These are phyloP conservation scores for Drosophila nigromelanica DNA, from an alignment of 1,140 invertebrate genomes.

Conservation along the genomic window DNA sequence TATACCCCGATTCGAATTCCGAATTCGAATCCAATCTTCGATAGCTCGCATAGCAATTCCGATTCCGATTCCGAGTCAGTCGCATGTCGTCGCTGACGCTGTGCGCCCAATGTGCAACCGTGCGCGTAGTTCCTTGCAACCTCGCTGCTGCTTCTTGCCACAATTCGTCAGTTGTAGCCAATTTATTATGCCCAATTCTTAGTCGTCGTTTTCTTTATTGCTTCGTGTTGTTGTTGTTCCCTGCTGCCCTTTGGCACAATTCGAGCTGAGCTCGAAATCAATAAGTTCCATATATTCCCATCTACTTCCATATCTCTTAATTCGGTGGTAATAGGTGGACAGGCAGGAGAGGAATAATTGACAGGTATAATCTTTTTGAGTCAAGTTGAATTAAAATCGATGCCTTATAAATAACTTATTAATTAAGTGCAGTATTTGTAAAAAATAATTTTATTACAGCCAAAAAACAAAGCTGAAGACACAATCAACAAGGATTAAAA, in stretches of 20 bases:
- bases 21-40: constrained; percentile 12
- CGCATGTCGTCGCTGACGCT: constrained; percentile 75
- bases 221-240: constrained; percentile 19
- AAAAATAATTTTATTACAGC: neutral
- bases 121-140: constrained; percentile 55
- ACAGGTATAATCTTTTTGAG: neutral
- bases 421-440: neutral
- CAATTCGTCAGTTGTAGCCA: constrained; percentile 77
- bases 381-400: constrained; percentile 5
- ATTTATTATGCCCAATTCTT: constrained; percentile 76
- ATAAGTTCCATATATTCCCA: constrained; percentile 22
- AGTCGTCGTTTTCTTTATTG: constrained; percentile 52
- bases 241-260: constrained; percentile 11
- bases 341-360: too few relatives aligned
- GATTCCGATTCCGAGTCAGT: constrained; percentile 27
- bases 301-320: neutral
- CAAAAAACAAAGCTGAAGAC: too few relatives aligned
- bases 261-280: constrained; percentile 21
- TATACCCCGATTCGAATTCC: neutral
- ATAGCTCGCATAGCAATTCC: constrained; percentile 42
- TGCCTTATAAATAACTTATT: neutral
- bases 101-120: constrained; percentile 69
- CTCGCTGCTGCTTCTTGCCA: constrained; percentile 42
- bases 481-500: too few relatives aligned
- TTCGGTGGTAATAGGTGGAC: too few relatives aligned